Evolutionary conservation across 2,888 invertebrate genomes (phyloP), one percentile per base, ranked within the genome.

Genomic region (Hydrotaea cyrtoneurina): DNA sequence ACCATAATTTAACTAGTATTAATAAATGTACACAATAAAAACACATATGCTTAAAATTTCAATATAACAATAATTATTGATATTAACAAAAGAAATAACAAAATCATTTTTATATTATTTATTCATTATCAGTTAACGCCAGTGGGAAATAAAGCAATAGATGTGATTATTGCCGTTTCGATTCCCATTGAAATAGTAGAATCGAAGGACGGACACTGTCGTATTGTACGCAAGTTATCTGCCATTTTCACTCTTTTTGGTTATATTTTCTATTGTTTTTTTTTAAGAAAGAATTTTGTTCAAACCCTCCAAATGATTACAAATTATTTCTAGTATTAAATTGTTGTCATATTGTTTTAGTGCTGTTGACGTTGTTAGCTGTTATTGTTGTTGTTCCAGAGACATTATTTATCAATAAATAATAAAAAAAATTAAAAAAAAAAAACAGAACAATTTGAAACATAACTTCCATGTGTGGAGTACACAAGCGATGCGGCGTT

Each of bases 331-430:
- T 26, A 62, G 62, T 62, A 26, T 62, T 62, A 23, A 62, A 36
- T 26, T 69, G 69, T 69, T 69, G 39, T 69, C 19, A 43, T 23
- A 23, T 72, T 72, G 36, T 72, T 72, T 36, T 36, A 50, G 55
- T 36, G 31, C 53, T 72, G 31, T 59, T 57, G 31, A 0, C 31
- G 55, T 39, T 57, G 15, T 46, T 19, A 13, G 21, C 39, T 66
- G 39, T 66, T 66, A 2, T 39, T 64, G 21, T 59, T 59, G 15
- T 31, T 31, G 2, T 13, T n/a, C 13, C 7, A 4, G 59, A 59
- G 59, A 74, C 59, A 62, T 46, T 74, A 46, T 59, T 74, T 74
- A 74, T 74, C 74, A 62, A 59, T 62, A 62, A 74, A 66, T n/a
- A 31, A 66, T 57, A 13, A 13, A 43, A 50, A 36, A 4, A 17